Conservation (phyloP, 64 coral and sea anemone species). For the Orbicella faveolata region DNA sequence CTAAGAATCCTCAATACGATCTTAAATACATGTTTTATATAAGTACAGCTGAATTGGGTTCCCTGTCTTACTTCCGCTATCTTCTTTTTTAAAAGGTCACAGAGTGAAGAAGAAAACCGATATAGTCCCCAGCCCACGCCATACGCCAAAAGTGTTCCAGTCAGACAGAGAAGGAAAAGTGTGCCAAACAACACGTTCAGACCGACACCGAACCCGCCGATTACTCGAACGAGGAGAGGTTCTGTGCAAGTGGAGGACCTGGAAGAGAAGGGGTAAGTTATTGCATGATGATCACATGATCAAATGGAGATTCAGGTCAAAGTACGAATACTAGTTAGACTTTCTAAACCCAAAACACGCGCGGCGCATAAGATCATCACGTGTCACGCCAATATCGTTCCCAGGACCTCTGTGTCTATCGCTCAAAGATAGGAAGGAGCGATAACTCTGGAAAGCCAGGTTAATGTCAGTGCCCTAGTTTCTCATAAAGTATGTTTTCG, state of each 20-base stretch:
- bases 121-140: background rate
- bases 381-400: too few species aligned
- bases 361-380: too few species aligned
- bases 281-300: background rate
- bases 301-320: background rate
- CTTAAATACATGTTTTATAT: too few species aligned
- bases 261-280: constrained; percentile 17
- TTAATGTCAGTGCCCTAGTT: too few species aligned
- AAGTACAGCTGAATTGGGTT: too few species aligned
- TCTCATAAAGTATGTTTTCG: too few species aligned
- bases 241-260: constrained; percentile 25
- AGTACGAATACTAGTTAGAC: background rate
- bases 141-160: background rate
- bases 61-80: background rate
- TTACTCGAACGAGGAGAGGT: background rate
- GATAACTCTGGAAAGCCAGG: too few species aligned
- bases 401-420: too few species aligned
- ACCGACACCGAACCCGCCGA: background rate
- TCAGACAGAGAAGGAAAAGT: constrained; percentile 34
- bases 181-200: constrained; percentile 9
- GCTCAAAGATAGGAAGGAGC: too few species aligned
- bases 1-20: too few species aligned
- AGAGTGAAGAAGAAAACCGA: background rate
- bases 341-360: too few species aligned
- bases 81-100: background rate